These are phyloP conservation scores for Euura saliciscinereae DNA, from an alignment of 1,140 invertebrate species.

Conservation along the genomic window DNA sequence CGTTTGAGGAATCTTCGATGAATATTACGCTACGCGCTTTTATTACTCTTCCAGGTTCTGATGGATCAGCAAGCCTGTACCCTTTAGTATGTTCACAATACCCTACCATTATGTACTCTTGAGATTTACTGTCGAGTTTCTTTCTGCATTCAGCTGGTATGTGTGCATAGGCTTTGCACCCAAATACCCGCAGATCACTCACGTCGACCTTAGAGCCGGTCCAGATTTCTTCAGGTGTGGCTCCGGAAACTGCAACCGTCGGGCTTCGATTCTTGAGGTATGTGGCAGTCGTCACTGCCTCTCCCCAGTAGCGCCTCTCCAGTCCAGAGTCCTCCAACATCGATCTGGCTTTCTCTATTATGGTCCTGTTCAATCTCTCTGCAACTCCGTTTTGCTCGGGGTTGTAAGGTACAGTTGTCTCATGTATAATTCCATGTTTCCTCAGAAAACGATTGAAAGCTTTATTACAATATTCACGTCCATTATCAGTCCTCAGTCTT, in stretches of 20 bases:
- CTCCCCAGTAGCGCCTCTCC: not conserved
- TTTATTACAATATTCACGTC: conserved; percentile 36
- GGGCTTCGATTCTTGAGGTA: conserved; percentile 7
- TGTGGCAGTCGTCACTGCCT: not conserved
- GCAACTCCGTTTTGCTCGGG: conserved; percentile 42
- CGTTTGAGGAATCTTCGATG: no score
- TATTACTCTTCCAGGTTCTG: no score
- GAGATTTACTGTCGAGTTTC: no score
- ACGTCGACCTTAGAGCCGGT: no score
- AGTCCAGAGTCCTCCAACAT: not conserved
- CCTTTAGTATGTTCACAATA: no score
- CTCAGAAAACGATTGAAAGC: conserved; percentile 22
- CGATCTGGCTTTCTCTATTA: not conserved
- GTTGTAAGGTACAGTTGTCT: conserved; percentile 35
- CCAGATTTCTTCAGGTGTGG: not conserved
- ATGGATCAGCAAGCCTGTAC: no score
- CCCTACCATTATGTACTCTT: no score
- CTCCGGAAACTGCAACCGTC: not conserved
- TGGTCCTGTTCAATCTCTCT: conserved; percentile 26
- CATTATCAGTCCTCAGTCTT: conserved; percentile 10
- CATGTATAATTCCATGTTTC: conserved; percentile 18
- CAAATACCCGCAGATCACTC: no score
- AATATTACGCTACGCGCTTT: no score
- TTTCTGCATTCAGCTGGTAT: no score
- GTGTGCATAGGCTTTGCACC: no score